A percentile compares a stretch with the other conserved stretches of the same genome.
phyloP scores from a whole-genome alignment of 30 jellyfish, hydroid and myxozoan genomes.

The Mastigias papua region DNA sequence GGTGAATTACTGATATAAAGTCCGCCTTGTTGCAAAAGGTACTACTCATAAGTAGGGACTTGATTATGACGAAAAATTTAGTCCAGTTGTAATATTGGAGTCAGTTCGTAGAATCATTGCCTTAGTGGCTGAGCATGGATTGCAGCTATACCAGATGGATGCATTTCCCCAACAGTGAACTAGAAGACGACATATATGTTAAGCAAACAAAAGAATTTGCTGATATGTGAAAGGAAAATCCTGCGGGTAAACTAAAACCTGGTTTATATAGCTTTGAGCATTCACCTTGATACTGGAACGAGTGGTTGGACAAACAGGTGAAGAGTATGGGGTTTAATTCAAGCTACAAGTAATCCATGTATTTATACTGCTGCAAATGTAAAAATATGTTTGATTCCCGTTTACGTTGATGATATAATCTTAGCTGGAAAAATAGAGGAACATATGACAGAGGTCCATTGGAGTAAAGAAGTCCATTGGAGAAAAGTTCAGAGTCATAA shows the following conservation, averaged over 20 bases:
- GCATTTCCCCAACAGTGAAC: slow-evolving; percentile 55
- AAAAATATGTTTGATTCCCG: slow-evolving; percentile 36
- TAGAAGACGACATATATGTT: slow-evolving; percentile 65
- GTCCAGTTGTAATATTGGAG: slow-evolving; percentile 63
- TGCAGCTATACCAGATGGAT: background rate
- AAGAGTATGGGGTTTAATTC: slow-evolving; percentile 30
- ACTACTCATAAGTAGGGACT: slow-evolving; percentile 34
- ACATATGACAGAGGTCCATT: too few species aligned
- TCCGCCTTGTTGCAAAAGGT: slow-evolving; percentile 69
- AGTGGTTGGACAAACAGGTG: slow-evolving; percentile 35
- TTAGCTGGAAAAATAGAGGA: slow-evolving; percentile 40
- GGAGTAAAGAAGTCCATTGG: slow-evolving; percentile 2
- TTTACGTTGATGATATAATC: slow-evolving; percentile 72
- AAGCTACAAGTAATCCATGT: slow-evolving; percentile 44
- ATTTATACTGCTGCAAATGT: slow-evolving; percentile 7
- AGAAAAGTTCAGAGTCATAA: slow-evolving; percentile 40
- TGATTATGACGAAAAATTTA: slow-evolving; percentile 59
- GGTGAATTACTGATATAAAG: slow-evolving; percentile 52
- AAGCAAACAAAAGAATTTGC: slow-evolving; percentile 77
- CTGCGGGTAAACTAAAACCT: slow-evolving; percentile 52
- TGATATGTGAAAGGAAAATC: slow-evolving; percentile 31
- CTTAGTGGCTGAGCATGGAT: slow-evolving; percentile 30
- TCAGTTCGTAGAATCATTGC: slow-evolving; percentile 66
- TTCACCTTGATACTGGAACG: slow-evolving; percentile 73
- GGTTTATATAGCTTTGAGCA: slow-evolving; percentile 54